Percentiles rank a stretch among this genome's conserved stretches.
Conservation (phyloP, 2,113 vertebrate genomes). For the Narcine bancroftii region DNA sequence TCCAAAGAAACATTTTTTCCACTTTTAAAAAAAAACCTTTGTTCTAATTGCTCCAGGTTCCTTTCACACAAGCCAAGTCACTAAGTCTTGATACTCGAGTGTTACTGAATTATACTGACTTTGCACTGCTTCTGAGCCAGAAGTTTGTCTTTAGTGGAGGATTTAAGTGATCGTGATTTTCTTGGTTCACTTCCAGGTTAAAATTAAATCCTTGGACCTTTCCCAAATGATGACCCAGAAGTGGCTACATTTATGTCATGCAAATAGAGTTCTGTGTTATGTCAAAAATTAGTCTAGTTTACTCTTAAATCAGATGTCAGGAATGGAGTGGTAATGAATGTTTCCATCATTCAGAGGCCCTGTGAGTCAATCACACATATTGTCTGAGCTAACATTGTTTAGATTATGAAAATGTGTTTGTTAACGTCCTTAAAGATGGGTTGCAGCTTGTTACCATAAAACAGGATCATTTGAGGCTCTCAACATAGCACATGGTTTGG, state of each 20-base stretch:
- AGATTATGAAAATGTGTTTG: not conserved
- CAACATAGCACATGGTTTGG: too few relatives aligned
- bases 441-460: not conserved
- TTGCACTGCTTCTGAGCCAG: too few relatives aligned
- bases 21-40: not conserved
- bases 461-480: not conserved
- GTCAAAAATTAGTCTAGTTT: not conserved
- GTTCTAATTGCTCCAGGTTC: not conserved
- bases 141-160: not conserved
- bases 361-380: not conserved
- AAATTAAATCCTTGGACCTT: not conserved
- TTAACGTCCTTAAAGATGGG: not conserved
- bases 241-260: not conserved
- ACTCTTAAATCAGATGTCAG: not conserved
- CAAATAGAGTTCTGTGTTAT: not conserved
- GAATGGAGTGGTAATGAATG: not conserved
- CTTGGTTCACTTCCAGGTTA: constrained; percentile 2
- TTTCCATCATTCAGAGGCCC: not conserved
- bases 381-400: not conserved
- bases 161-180: not conserved
- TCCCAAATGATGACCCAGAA: not conserved
- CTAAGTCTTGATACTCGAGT: not conserved
- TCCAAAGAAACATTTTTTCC: not conserved
- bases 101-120: not conserved
- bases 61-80: not conserved